Evolutionary conservation across 2,888 invertebrate genomes (phyloP).

Genomic region (Pristionchus arcanus): DNA sequence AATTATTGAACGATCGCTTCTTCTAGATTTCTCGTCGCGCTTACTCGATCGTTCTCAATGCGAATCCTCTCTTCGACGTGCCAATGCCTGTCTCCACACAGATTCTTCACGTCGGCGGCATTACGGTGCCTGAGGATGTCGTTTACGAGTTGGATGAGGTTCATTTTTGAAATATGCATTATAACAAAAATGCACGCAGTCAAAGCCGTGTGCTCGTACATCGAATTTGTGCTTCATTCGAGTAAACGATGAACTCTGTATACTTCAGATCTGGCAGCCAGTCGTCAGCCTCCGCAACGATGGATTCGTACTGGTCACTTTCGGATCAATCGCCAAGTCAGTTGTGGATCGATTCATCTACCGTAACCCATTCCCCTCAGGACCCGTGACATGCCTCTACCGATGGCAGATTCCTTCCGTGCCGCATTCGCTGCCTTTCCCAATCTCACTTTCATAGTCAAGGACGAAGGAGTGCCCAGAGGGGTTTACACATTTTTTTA

Average conservation of each 20-base stretch:
- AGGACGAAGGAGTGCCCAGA: slow-evolving; percentile 59
- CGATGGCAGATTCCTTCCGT: slow-evolving; percentile 56
- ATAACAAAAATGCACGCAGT: too few species aligned
- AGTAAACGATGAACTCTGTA: not conserved
- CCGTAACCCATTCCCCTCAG: slow-evolving; percentile 17
- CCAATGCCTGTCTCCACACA: slow-evolving; percentile 68
- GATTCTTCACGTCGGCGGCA: slow-evolving; percentile 68
- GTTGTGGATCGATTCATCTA: not conserved
- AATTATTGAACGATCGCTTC: not conserved
- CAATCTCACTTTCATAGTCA: slow-evolving; percentile 72
- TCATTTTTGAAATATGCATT: not conserved
- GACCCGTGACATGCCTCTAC: slow-evolving; percentile 53
- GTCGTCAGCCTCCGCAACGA: slow-evolving; percentile 62
- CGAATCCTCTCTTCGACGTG: slow-evolving; percentile 72
- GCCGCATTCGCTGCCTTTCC: slow-evolving; percentile 67
- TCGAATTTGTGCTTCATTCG: not conserved
- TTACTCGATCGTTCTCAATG: slow-evolving; percentile 69
- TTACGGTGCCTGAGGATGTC: slow-evolving; percentile 62
- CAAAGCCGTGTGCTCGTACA: not conserved
- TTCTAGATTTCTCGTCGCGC: slow-evolving; percentile 48
- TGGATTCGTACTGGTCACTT: slow-evolving; percentile 72
- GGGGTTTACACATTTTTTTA: not conserved
- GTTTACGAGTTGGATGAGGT: slow-evolving; percentile 3
- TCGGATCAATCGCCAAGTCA: slow-evolving; percentile 73
- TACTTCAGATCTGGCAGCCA: slow-evolving; percentile 65